Evolutionary conservation across 1,140 invertebrate species (phyloP), one percentile per base, ranked within the genome.

Genomic region (Teleogryllus occipitalis): DNA sequence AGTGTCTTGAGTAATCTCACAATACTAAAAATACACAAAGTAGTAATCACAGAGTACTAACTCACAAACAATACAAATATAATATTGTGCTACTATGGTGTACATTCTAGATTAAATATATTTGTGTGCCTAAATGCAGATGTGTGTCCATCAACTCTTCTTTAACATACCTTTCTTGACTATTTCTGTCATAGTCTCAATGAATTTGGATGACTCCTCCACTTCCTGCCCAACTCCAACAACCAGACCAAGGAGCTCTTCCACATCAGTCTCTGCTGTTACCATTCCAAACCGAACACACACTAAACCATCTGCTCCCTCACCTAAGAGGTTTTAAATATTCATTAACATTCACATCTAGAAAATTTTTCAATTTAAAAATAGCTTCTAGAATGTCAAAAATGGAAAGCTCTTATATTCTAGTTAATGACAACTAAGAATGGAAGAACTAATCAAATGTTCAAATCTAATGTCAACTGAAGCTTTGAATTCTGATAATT

Each of bases 281-380:
- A 99, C 95, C 95, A 99, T 97, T 74, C 97, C 97, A 88, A 99
- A 99, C 85, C 93, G 89, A 12, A 98, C 95, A 87, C 96, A 98
- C 80, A 92, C 93, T 49, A 97, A 84, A 0, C 94, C 94, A 85
- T 97, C 95, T 10, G 91, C 89, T 3, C 93, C 93, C 87, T 97
- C 95, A 18, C 96, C 90, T 91, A 82, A 65, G 54, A 65, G 54
- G 7, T 3, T 18, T 3, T 14, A 65, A 65, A 39, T 39, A 39
- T 39, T 39, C 5, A 39, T 39, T 39, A 39, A 5, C 1, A 2
- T 39, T 39, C 27, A 39, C 27, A 39, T 39, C 27, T 39, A 39
- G 27, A 39, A 39, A 39, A 39, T 39, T 39, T 39, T 39, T 5
- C 27, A 39, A 39, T 39, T 39, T 39, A 39, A 39, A 2, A 5